Base-by-base conservation (phyloP, 1,140 invertebrate genomes). In the Heliconius nattereri region DNA sequence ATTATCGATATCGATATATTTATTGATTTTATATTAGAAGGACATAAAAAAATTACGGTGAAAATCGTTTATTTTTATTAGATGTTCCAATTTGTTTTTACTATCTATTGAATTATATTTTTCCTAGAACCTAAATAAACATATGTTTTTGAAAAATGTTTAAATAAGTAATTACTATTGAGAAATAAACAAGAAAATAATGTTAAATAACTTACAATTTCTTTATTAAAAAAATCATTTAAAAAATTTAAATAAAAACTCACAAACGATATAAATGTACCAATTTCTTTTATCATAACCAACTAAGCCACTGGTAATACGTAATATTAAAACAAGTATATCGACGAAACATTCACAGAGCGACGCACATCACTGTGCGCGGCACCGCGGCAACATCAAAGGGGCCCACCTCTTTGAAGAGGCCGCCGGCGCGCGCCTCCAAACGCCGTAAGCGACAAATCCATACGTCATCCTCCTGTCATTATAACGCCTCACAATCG, bases 391-490 rank as follows among this genome's bases (percentile, higher is more conserved):
- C 91, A 90, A 90, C 89, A 90, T 94, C 92, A 94, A 94, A 94
- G 90, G 87, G 88, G 92, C 81, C 92, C 92, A 94, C 92, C 92
- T 93, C 92, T 94, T 94, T 94, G 92, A 94, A 90, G 92, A 91
- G 91, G 91, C 91, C 92, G 92, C 82, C 86, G 92, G 92, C 92
- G 91, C 92, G 92, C 89, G 91, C 91, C 88, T 87, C 91, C 88
- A 93, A 92, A 94, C 88, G 92, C 92, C 92, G 87, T 94, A 94
- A 94, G 92, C 92, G 92, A 91, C 92, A 92, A 92, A 91, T 92
- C 91, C 92, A 94, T 94, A 94, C 92, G 92, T 94, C 92, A 94
- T 94, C 91, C 91, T 90, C 84, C 92, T 94, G 92, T 94, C 92
- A 93, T 94, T 94, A 94, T 93, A 90, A 92, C 92, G 92, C 91